These are phyloP conservation scores for Synanthedon andrenaeformis DNA, from an alignment of 2,888 invertebrate species.

Conservation along the genomic window DNA sequence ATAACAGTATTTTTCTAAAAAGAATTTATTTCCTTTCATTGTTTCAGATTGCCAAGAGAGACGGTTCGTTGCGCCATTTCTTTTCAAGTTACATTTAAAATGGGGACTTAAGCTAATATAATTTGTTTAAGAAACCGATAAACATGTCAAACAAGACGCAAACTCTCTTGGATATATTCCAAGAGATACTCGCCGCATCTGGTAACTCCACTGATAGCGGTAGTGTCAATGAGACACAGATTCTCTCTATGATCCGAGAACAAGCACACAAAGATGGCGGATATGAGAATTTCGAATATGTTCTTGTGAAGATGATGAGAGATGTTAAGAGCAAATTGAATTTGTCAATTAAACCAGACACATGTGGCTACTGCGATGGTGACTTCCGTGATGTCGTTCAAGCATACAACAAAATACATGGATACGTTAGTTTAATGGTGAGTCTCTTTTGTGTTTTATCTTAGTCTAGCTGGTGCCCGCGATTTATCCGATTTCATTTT, in stretches of 20 bases:
- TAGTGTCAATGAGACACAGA: slow-evolving; percentile 45
- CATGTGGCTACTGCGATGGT: slow-evolving; percentile 71
- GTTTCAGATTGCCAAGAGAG: too few relatives aligned
- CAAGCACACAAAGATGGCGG: slow-evolving; percentile 33
- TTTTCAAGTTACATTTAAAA: not conserved
- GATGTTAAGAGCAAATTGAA: slow-evolving; percentile 44
- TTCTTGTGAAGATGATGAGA: slow-evolving; percentile 46
- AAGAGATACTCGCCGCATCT: slow-evolving; percentile 56
- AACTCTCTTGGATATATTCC: slow-evolving; percentile 51
- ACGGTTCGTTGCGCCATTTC: too few relatives aligned
- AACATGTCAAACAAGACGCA: slow-evolving; percentile 57
- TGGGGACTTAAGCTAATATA: not conserved
- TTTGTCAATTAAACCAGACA: slow-evolving; percentile 33
- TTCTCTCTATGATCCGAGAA: slow-evolving; percentile 43
- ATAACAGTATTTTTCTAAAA: too few relatives aligned
- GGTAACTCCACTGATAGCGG: slow-evolving; percentile 41
- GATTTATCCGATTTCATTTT: too few relatives aligned
- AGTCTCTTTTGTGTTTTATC: slow-evolving; percentile 23
- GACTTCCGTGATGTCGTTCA: slow-evolving; percentile 70
- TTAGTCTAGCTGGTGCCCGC: not conserved
- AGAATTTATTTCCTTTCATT: too few relatives aligned
- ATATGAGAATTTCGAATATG: slow-evolving; percentile 37
- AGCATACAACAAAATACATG: slow-evolving; percentile 80
- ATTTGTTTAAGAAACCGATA: not conserved
- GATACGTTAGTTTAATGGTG: slow-evolving; percentile 84